Percentiles rank a stretch among this genome's conserved stretches.
These are phyloP conservation scores for Helicoverpa assulta DNA, from an alignment of 2,888 invertebrate species.

Conservation along the genomic window DNA sequence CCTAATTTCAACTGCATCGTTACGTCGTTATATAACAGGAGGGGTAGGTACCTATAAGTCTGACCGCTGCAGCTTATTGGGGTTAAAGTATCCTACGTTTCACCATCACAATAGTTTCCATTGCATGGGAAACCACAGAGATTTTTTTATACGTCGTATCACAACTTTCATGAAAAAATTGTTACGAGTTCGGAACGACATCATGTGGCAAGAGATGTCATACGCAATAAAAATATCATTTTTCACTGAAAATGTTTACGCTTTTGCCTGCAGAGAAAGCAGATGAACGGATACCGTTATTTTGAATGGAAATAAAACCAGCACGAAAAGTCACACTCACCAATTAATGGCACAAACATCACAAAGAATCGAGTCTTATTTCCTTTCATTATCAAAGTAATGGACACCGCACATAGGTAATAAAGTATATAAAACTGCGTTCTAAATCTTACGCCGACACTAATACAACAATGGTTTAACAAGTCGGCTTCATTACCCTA, in stretches of 20 bases:
- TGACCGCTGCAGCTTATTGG: too few species aligned
- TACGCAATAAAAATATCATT: constrained; percentile 43
- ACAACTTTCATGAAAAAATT: constrained; percentile 50
- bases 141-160: constrained; percentile 44
- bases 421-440: constrained; percentile 54
- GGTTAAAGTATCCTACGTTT: too few species aligned
- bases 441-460: constrained; percentile 61
- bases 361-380: constrained; percentile 42
- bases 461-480: constrained; percentile 60
- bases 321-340: constrained; percentile 21
- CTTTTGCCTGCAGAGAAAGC: constrained; percentile 13
- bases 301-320: constrained; percentile 27
- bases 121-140: constrained; percentile 42
- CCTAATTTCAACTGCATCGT: too few species aligned
- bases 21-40: too few species aligned
- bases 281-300: constrained; percentile 19
- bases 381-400: constrained; percentile 48
- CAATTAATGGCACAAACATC: constrained; percentile 46
- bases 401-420: constrained; percentile 42
- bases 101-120: too few species aligned
- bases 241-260: constrained; percentile 34
- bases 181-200: constrained; percentile 54
- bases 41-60: too few species aligned
- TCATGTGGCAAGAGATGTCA: constrained; percentile 62
- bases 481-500: constrained; percentile 68